Evolutionary conservation across 2,113 vertebrate genomes (phyloP).

Genomic region (Mormyrus lacerda): DNA sequence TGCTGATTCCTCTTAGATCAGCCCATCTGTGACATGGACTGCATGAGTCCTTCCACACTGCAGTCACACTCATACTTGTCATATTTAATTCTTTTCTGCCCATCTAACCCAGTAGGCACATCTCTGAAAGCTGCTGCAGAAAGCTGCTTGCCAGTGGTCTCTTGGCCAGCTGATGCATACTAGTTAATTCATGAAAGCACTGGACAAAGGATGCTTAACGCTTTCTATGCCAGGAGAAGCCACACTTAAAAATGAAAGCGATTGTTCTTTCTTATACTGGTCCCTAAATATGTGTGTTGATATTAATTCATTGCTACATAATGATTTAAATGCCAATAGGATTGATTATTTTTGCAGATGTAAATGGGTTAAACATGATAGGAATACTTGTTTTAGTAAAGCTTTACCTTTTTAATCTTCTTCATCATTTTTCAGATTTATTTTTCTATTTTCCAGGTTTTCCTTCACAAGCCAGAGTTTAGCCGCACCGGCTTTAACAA

Average conservation of each 20-base stretch:
- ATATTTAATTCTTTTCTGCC: background rate
- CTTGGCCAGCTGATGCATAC: background rate
- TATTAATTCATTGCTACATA: background rate
- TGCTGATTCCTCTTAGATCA: background rate
- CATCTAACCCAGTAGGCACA: background rate
- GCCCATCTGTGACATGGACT: background rate
- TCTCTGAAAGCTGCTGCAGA: background rate
- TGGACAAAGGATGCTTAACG: background rate
- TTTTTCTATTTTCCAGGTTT: background rate
- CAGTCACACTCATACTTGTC: background rate
- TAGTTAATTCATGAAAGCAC: conserved; percentile 12
- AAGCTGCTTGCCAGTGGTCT: background rate
- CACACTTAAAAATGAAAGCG: background rate
- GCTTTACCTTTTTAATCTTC: background rate
- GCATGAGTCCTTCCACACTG: background rate
- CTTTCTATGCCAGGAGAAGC: background rate
- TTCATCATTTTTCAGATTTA: background rate
- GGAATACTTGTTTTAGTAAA: background rate
- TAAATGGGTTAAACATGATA: background rate
- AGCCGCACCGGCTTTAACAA: background rate
- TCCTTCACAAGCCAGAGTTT: background rate
- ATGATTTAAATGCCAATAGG: background rate
- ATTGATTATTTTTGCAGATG: background rate
- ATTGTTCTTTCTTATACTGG: background rate
- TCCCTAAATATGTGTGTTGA: background rate